These are phyloP conservation scores for Cotesia chilonis DNA, from an alignment of 1,140 invertebrate species.

Conservation along the genomic window DNA sequence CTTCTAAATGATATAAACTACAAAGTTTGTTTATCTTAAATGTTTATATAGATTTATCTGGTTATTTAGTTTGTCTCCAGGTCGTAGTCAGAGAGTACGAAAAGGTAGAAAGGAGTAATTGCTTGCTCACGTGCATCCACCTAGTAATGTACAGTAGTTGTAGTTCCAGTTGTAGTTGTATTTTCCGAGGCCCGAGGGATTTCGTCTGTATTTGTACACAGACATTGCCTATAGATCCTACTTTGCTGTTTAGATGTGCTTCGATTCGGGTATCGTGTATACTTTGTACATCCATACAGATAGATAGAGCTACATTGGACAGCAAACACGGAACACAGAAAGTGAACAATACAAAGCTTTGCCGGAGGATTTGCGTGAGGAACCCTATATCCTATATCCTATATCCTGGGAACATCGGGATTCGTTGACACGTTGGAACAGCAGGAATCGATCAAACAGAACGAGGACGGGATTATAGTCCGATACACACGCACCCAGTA, in stretches of 20 bases:
- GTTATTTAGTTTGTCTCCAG: constrained; percentile 25
- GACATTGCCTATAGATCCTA: no score
- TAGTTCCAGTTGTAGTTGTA: background rate
- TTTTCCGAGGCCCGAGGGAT: background rate
- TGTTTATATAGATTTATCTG: constrained; percentile 6
- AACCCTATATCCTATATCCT: constrained; percentile 6
- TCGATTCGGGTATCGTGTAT: no score
- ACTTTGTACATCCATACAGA: no score
- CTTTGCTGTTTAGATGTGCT: no score
- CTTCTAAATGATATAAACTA: background rate
- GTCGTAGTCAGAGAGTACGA: background rate
- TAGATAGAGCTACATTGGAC: no score
- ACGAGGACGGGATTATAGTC: constrained; percentile 22
- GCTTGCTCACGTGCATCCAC: constrained; percentile 1
- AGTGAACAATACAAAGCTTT: constrained; percentile 17
- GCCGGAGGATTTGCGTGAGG: constrained; percentile 27
- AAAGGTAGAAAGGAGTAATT: constrained; percentile 15
- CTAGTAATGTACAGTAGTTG: background rate
- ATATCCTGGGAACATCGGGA: constrained; percentile 25
- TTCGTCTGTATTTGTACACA: constrained; percentile 20
- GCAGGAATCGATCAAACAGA: constrained; percentile 27
- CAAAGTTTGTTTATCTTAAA: constrained; percentile 4
- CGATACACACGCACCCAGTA: constrained; percentile 2
- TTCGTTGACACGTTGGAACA: constrained; percentile 32
- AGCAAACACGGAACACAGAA: no score